These are phyloP conservation scores for Dasyprocta punctata DNA, from an alignment of 2,113 vertebrate genomes.

Conservation along the genomic window DNA sequence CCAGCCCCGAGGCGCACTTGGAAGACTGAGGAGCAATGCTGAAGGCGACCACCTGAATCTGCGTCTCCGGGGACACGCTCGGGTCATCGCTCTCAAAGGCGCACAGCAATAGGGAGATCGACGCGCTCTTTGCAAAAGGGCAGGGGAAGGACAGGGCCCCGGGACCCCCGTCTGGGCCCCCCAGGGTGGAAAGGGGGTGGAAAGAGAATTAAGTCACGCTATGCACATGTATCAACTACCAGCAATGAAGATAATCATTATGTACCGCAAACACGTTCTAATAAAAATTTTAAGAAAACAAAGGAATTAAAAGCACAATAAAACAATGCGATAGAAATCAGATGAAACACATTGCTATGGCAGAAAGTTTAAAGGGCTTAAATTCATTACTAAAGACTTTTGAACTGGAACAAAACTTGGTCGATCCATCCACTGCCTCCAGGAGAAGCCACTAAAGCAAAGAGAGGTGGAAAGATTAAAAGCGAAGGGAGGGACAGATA, in stretches of 20 bases:
- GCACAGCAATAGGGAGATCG: not conserved
- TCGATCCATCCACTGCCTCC: fast-evolving
- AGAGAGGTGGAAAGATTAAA: not conserved
- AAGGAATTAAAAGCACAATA: not conserved
- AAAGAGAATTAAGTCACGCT: not conserved
- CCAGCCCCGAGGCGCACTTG: too few relatives aligned
- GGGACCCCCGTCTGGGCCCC: not conserved
- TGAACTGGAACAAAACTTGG: not conserved
- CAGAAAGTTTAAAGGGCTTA: not conserved
- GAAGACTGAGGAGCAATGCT: not conserved
- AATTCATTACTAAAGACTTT: not conserved
- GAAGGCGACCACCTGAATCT: not conserved
- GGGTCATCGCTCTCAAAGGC: not conserved
- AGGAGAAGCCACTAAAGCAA: too few relatives aligned
- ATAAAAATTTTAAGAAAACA: not conserved
- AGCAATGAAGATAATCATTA: not conserved
- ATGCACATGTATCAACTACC: not conserved
- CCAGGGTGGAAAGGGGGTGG: not conserved
- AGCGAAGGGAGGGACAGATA: not conserved
- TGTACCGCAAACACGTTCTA: not conserved
- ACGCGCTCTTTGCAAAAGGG: not conserved
- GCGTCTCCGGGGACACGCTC: too few relatives aligned
- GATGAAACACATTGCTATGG: not conserved
- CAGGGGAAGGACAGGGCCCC: not conserved
- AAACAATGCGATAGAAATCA: not conserved